Conservation (phyloP, 2,888 invertebrate species). For the Graphium colonna region DNA sequence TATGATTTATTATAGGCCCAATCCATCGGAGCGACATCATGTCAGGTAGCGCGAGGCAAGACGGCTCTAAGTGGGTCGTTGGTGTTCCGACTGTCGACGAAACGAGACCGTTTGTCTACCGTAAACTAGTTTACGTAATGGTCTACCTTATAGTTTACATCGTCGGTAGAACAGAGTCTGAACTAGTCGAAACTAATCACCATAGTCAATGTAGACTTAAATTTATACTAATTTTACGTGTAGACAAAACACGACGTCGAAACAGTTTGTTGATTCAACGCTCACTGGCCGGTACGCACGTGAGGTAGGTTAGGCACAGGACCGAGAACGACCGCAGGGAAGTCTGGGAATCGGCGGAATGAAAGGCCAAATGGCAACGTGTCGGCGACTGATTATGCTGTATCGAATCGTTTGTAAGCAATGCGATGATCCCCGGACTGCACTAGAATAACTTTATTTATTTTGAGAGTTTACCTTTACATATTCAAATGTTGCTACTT, state of each 20-base stretch:
- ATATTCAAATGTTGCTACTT: constrained; percentile 71
- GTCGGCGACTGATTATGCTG: constrained; percentile 74
- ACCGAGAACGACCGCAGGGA: constrained; percentile 48
- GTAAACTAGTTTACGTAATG: neutral
- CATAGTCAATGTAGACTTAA: too few species aligned
- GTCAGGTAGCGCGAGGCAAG: constrained; percentile 32
- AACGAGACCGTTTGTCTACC: neutral
- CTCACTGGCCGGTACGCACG: constrained; percentile 40
- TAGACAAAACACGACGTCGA: neutral
- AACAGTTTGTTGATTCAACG: neutral
- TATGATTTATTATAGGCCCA: constrained; percentile 63
- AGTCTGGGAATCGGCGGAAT: constrained; percentile 55
- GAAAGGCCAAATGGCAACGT: constrained; percentile 54
- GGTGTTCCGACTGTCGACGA: neutral
- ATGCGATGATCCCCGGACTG: constrained; percentile 74
- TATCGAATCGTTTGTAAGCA: constrained; percentile 67
- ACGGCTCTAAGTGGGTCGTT: neutral
- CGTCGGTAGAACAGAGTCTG: too few species aligned
- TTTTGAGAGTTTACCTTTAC: constrained; percentile 76
- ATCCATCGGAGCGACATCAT: constrained; percentile 58
- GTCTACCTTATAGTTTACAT: too few species aligned
- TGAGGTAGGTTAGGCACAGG: constrained; percentile 35
- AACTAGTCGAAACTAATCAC: too few species aligned
- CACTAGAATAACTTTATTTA: constrained; percentile 78
- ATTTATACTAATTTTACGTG: too few species aligned